phyloP scores from a whole-genome alignment of 2,797 vertebrate genomes.

The Mycteria americana region DNA sequence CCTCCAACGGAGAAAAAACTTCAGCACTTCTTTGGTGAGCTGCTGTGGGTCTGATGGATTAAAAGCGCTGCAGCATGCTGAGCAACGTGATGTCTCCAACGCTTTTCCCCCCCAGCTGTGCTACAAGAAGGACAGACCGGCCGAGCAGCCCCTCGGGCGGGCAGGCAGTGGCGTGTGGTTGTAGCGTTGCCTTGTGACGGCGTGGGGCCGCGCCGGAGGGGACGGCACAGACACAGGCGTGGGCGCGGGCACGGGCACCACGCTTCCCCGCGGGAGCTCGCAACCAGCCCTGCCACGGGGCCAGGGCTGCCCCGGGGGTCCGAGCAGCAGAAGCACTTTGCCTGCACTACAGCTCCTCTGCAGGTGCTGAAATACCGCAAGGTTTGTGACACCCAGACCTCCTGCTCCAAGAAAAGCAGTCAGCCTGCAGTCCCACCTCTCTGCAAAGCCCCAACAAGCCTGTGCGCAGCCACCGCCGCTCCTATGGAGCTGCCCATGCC shows the following conservation, averaged over 20 bases:
- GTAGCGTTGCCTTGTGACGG: background rate
- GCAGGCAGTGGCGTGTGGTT: background rate
- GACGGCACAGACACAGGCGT: too few relatives aligned
- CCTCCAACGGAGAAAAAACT: background rate
- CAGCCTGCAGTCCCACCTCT: background rate
- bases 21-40: background rate
- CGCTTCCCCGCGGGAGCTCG: background rate
- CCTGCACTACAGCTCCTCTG: too few relatives aligned
- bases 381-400: background rate
- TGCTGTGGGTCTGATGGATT: background rate
- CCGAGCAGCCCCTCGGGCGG: background rate
- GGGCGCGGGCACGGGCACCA: background rate
- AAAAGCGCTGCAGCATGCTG: background rate
- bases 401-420: background rate
- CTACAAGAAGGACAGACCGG: background rate
- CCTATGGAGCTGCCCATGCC: fast-evolving
- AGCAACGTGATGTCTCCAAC: fast-evolving
- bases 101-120: background rate
- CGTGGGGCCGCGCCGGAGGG: background rate
- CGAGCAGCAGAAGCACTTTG: background rate
- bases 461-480: fast-evolving
- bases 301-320: background rate
- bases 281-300: fast-evolving
- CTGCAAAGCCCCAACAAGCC: background rate
- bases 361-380: background rate